Evolutionary conservation across 2,113 vertebrate genomes (phyloP).

Genomic region (Myrmecophaga tridactyla): DNA sequence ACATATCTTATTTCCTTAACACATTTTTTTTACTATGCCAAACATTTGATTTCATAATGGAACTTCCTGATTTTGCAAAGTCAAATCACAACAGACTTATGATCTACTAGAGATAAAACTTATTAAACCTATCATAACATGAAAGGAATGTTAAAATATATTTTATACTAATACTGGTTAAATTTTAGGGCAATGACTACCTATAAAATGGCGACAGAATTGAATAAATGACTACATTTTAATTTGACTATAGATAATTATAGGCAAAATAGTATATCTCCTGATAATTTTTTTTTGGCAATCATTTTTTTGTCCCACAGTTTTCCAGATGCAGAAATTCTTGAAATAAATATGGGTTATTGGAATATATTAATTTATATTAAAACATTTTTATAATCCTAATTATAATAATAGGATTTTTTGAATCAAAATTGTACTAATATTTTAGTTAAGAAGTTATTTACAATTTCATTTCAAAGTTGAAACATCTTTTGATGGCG

Average conservation of each 20-base stretch:
- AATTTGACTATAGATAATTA: neutral
- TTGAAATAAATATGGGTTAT: neutral
- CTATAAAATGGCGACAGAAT: neutral
- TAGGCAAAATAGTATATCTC: neutral
- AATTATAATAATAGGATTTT: neutral
- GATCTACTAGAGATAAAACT: neutral
- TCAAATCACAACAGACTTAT: neutral
- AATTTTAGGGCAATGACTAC: neutral
- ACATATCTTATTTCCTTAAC: neutral
- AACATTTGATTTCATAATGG: neutral
- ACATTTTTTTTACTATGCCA: neutral
- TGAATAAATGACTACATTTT: neutral
- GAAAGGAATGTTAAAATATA: neutral
- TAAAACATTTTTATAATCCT: constrained; percentile 1
- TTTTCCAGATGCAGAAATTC: constrained; percentile 14
- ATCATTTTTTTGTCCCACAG: neutral
- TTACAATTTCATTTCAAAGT: constrained; percentile 45
- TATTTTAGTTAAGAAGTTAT: neutral
- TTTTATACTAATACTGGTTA: constrained; percentile 10
- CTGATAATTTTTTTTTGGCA: neutral
- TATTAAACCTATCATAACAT: neutral
- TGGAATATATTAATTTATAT: neutral
- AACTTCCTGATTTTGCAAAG: neutral
- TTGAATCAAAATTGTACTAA: constrained; percentile 19
- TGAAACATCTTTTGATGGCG: neutral